Percentiles rank a stretch among this genome's conserved stretches.
phyloP scores from a whole-genome alignment of 2,888 invertebrate species.

The Mythimna albipuncta region DNA sequence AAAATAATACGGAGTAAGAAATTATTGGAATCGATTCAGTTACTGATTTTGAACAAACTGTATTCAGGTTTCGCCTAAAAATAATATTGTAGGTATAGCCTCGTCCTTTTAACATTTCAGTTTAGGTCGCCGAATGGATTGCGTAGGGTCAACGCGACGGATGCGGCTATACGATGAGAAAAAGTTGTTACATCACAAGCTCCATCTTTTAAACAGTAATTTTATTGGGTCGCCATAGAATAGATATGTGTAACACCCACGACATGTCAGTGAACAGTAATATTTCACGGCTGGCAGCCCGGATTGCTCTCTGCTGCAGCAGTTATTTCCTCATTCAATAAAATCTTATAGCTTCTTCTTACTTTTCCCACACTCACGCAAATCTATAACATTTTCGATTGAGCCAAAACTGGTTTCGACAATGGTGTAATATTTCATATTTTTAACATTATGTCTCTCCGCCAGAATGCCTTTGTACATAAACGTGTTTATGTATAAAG shows the following conservation, averaged over 20 bases:
- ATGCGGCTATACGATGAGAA: conserved; percentile 6
- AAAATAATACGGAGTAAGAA: too few relatives aligned
- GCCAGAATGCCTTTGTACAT: conserved; percentile 61
- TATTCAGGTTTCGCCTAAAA: too few relatives aligned
- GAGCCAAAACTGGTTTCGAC: conserved; percentile 62
- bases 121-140: too few relatives aligned
- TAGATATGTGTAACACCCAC: conserved; percentile 65
- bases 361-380: conserved; percentile 74
- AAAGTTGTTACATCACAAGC: conserved; percentile 32
- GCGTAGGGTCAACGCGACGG: neutral
- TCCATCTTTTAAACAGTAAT: conserved; percentile 47
- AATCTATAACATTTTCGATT: conserved; percentile 66
- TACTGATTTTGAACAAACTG: too few relatives aligned
- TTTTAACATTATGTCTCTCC: conserved; percentile 62
- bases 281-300: conserved; percentile 56
- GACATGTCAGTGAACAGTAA: conserved; percentile 50
- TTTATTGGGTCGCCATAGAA: conserved; percentile 49
- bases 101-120: too few relatives aligned
- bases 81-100: too few relatives aligned
- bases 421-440: conserved; percentile 71
- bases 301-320: conserved; percentile 60
- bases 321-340: conserved; percentile 67
- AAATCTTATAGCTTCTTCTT: conserved; percentile 61
- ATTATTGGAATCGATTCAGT: too few relatives aligned
- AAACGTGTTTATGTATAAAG: conserved; percentile 57